A percentile compares a stretch with the other conserved stretches of the same genome.
phyloP scores from a whole-genome alignment of 2,797 vertebrate genomes.

The Apogon talboti region DNA sequence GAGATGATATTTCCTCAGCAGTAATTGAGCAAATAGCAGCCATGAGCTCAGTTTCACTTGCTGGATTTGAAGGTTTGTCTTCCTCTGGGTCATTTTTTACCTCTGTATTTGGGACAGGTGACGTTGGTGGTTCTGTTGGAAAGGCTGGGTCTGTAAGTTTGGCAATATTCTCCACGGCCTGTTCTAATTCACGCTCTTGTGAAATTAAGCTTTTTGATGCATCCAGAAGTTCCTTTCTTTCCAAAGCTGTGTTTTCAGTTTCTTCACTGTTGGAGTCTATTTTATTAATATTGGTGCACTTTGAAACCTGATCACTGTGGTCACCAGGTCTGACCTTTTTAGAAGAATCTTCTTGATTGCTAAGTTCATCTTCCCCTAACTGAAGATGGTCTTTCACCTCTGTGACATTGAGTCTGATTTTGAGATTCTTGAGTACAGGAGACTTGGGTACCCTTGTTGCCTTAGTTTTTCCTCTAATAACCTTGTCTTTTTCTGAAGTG shows the following conservation, averaged over 20 bases:
- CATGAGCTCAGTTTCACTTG: constrained; percentile 94
- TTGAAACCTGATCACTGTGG: constrained; percentile 74
- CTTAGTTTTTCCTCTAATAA: constrained; percentile 77
- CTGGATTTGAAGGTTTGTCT: constrained; percentile 91
- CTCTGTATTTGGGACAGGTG: constrained; percentile 64
- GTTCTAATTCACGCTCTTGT: constrained; percentile 92
- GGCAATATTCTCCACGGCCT: constrained; percentile 95
- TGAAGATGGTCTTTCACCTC: constrained; percentile 87
- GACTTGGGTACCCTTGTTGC: constrained; percentile 86
- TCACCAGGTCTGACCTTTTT: constrained; percentile 80
- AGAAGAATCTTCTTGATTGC: constrained; percentile 66
- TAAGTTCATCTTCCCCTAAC: constrained; percentile 83
- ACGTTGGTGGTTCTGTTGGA: constrained; percentile 70
- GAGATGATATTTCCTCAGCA: constrained; percentile 79
- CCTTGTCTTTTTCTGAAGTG: constrained; percentile 77
- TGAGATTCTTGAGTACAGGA: constrained; percentile 87
- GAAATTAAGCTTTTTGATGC: constrained; percentile 84
- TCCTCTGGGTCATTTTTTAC: constrained; percentile 82
- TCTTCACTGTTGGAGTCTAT: constrained; percentile 68
- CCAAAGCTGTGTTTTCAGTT: constrained; percentile 76
- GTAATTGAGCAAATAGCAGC: constrained; percentile 98
- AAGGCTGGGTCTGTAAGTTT: constrained; percentile 92
- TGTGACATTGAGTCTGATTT: constrained; percentile 87
- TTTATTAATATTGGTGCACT: constrained; percentile 74
- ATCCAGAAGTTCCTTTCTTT: constrained; percentile 77